Evolutionary conservation across 2,888 invertebrate genomes (phyloP).

Genomic region (Formica aserva): DNA sequence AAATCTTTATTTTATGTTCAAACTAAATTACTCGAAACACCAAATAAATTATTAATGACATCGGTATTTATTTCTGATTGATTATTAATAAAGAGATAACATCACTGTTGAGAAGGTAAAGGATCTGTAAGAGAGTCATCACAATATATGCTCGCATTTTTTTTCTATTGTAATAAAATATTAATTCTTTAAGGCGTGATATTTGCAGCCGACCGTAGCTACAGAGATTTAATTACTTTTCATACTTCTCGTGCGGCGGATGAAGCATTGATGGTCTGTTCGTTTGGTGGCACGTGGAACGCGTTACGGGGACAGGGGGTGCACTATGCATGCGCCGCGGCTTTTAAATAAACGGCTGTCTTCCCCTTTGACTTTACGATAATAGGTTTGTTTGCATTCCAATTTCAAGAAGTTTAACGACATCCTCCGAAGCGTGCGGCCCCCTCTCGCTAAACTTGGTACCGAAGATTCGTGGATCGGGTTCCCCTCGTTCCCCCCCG

Average conservation of each 20-base stretch:
- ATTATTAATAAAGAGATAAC: slow-evolving; percentile 1
- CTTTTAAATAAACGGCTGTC: slow-evolving; percentile 82
- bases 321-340: slow-evolving; percentile 73
- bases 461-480: slow-evolving; percentile 40
- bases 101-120: neutral
- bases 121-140: slow-evolving; percentile 14
- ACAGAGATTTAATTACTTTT: slow-evolving; percentile 82
- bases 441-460: slow-evolving; percentile 57
- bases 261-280: slow-evolving; percentile 79
- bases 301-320: slow-evolving; percentile 38
- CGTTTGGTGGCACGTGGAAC: slow-evolving; percentile 64
- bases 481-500: slow-evolving; percentile 32
- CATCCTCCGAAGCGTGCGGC: slow-evolving; percentile 64
- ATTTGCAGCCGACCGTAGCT: slow-evolving; percentile 18
- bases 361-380: slow-evolving; percentile 82
- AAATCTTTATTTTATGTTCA: slow-evolving; percentile 31
- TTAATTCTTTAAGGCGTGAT: slow-evolving; percentile 33
- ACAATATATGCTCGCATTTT: slow-evolving; percentile 16
- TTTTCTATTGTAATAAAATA: slow-evolving; percentile 48
- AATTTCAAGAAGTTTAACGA: slow-evolving; percentile 82
- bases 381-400: slow-evolving; percentile 84
- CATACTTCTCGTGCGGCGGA: slow-evolving; percentile 80
- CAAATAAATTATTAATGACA: slow-evolving; percentile 7
- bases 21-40: neutral
- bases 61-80: slow-evolving; percentile 9